Conservation (phyloP, 2,797 vertebrate genomes). For the Sciurus vulgaris region DNA sequence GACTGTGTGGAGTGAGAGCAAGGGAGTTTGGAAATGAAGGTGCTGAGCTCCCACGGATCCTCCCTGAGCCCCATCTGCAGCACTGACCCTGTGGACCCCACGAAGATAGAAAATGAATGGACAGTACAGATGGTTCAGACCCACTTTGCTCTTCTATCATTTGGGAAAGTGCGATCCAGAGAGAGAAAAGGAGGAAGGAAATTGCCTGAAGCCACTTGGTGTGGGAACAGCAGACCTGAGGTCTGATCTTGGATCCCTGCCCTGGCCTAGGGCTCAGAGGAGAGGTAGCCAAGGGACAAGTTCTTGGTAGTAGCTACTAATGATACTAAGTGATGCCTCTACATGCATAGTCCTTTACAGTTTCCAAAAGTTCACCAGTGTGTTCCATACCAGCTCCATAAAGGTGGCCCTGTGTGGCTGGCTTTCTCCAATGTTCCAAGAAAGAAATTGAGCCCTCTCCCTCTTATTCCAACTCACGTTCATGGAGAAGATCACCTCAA, state of each 20-base stretch:
- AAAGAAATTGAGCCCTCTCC: neutral
- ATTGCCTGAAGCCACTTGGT: neutral
- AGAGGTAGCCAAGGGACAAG: neutral
- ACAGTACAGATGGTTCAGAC: neutral
- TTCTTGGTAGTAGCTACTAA: neutral
- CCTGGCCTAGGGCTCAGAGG: neutral
- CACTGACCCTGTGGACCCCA: neutral
- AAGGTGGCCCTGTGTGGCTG: rapidly evolving
- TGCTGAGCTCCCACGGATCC: neutral
- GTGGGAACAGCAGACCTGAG: neutral
- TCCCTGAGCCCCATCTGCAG: neutral
- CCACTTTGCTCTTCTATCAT: neutral
- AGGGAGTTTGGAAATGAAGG: neutral
- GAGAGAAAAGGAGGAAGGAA: neutral
- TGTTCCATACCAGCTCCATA: neutral
- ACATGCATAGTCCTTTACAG: neutral
- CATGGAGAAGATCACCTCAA: neutral
- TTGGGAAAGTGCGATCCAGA: neutral
- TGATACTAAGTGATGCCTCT: neutral
- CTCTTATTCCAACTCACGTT: neutral
- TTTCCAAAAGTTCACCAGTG: neutral
- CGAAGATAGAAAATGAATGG: neutral
- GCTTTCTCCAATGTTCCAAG: neutral
- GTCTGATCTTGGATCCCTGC: no score
- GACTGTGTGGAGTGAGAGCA: neutral